Evolutionary conservation across 1,140 invertebrate genomes (phyloP).

Genomic region (Bradysia coprophila): DNA sequence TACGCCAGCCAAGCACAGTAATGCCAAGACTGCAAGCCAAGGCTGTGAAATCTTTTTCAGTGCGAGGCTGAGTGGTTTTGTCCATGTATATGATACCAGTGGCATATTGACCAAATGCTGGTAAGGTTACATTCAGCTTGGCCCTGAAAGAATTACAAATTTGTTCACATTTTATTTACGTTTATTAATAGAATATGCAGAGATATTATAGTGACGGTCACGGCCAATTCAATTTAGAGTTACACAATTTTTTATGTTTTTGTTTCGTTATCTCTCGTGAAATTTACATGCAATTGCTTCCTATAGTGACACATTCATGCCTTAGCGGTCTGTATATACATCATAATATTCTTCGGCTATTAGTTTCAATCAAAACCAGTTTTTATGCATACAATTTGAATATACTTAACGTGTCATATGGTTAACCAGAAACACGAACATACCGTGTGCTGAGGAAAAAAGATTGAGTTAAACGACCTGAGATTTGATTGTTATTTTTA

Average conservation of each 20-base stretch:
- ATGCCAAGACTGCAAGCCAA: conserved; percentile 66
- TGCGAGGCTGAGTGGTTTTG: conserved; percentile 56
- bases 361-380: no score
- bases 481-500: no score
- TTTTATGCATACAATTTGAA: no score
- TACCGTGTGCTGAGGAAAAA: no score
- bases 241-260: background rate
- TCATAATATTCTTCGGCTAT: no score
- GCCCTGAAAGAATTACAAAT: conserved; percentile 34
- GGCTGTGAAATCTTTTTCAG: conserved; percentile 61
- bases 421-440: no score
- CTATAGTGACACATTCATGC: no score
- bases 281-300: background rate
- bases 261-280: background rate
- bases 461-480: no score
- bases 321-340: no score
- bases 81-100: conserved; percentile 93
- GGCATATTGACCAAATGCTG: conserved; percentile 75
- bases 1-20: conserved; percentile 76
- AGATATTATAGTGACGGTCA: background rate
- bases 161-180: background rate
- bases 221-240: background rate
- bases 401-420: no score
- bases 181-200: no score
- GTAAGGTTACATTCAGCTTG: conserved; percentile 59